phyloP scores from a whole-genome alignment of 2,888 invertebrate genomes.

The Calameuta pallipes region DNA sequence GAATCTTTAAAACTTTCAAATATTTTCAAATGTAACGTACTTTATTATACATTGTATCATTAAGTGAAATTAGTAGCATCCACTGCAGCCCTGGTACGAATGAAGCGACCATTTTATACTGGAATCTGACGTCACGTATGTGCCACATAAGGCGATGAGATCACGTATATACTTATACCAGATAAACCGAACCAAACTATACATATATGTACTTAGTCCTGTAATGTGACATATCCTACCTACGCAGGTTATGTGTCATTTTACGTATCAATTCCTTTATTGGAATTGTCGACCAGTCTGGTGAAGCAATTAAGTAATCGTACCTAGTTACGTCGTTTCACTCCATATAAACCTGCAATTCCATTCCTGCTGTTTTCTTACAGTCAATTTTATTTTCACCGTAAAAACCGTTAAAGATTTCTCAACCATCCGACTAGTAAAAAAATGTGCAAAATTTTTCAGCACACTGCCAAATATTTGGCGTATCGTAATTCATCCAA shows the following conservation, averaged over 20 bases:
- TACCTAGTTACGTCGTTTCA: neutral
- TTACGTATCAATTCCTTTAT: neutral
- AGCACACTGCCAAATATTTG: neutral
- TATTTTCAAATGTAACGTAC: neutral
- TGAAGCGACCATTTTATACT: neutral
- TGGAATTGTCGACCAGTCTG: neutral
- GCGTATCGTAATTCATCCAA: neutral
- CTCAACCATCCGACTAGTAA: neutral
- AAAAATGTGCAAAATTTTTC: neutral
- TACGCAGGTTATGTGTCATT: neutral
- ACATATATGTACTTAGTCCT: neutral
- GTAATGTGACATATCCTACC: neutral
- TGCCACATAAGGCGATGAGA: conserved; percentile 25
- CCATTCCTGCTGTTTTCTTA: too few relatives aligned
- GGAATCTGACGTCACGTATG: conserved; percentile 4
- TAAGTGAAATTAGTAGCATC: neutral
- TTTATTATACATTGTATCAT: neutral
- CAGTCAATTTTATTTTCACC: too few relatives aligned
- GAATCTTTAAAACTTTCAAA: neutral
- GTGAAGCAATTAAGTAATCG: neutral
- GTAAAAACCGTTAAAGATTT: neutral
- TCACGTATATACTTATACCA: conserved; percentile 6
- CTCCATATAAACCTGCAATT: neutral
- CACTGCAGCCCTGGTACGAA: neutral
- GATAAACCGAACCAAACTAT: neutral